Conservation (phyloP, 2,888 invertebrate species). For the Eulithis prunata region DNA sequence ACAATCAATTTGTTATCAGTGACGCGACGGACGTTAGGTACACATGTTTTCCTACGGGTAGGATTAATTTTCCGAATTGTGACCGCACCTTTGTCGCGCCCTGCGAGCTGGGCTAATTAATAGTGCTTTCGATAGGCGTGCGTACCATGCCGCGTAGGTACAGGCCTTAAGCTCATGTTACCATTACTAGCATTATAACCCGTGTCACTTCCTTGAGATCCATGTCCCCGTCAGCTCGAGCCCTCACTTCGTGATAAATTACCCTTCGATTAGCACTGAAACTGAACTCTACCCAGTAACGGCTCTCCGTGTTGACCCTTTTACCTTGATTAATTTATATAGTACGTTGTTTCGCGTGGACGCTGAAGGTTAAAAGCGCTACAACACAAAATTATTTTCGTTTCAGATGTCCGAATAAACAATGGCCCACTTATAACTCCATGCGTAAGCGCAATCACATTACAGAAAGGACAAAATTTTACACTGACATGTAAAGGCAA, state of each 20-base stretch:
- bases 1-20: conserved; percentile 71
- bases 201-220: conserved; percentile 39
- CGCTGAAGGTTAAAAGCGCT: not conserved
- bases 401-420: conserved; percentile 70
- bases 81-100: conserved; percentile 78
- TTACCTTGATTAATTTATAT: conserved; percentile 54
- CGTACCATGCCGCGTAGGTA: conserved; percentile 33
- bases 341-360: conserved; percentile 2
- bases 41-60: conserved; percentile 67
- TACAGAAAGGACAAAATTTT: conserved; percentile 72
- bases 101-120: conserved; percentile 73
- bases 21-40: conserved; percentile 49
- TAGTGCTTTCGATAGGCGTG: conserved; percentile 75
- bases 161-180: conserved; percentile 62
- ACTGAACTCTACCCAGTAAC: conserved; percentile 52
- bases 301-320: conserved; percentile 55
- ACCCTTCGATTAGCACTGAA: conserved; percentile 56
- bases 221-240: conserved; percentile 14
- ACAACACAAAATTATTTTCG: conserved; percentile 45
- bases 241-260: conserved; percentile 59
- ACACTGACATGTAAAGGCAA: conserved; percentile 68
- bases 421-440: conserved; percentile 68
- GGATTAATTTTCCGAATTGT: conserved; percentile 81
- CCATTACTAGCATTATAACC: conserved; percentile 72
- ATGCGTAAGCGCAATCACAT: conserved; percentile 63